Percentiles rank a stretch among this genome's conserved stretches.
phyloP scores from a whole-genome alignment of 2,113 vertebrate genomes.

The Petaurus breviceps region DNA sequence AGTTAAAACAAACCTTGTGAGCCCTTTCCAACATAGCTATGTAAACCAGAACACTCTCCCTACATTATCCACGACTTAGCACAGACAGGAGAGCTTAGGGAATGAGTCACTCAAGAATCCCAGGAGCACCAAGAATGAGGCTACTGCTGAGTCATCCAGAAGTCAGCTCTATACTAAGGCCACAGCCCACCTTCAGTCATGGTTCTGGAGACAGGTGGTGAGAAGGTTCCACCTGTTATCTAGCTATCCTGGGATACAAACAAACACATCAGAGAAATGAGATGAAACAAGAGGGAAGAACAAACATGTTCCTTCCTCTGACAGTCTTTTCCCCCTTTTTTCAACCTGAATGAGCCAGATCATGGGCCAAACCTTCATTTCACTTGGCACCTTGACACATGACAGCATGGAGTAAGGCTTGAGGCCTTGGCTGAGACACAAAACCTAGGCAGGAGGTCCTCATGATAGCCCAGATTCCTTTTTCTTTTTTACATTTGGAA shows the following conservation, averaged over 20 bases:
- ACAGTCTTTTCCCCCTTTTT: not conserved
- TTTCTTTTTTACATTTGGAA: not conserved
- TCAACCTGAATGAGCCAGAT: not conserved
- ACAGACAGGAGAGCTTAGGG: slow-evolving; percentile 62
- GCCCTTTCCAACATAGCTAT: slow-evolving; percentile 54
- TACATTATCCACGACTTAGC: slow-evolving; percentile 69
- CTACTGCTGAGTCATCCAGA: slow-evolving; percentile 67
- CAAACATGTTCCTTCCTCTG: not conserved
- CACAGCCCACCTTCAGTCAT: not conserved
- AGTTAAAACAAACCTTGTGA: slow-evolving; percentile 54
- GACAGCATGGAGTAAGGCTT: not conserved
- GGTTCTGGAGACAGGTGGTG: not conserved
- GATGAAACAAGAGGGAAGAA: not conserved
- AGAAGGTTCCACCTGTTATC: not conserved
- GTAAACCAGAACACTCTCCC: slow-evolving; percentile 68
- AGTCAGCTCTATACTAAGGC: slow-evolving; percentile 11
- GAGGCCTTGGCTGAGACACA: not conserved
- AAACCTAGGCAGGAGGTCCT: not conserved
- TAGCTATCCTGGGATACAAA: not conserved
- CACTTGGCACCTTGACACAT: not conserved
- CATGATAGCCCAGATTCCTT: not conserved
- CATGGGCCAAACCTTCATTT: not conserved
- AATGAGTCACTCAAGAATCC: slow-evolving; percentile 65
- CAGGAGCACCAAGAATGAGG: slow-evolving; percentile 45
- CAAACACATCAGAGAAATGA: not conserved